Conservation (phyloP, 2,797 vertebrate species). For the Ispidina picta region DNA sequence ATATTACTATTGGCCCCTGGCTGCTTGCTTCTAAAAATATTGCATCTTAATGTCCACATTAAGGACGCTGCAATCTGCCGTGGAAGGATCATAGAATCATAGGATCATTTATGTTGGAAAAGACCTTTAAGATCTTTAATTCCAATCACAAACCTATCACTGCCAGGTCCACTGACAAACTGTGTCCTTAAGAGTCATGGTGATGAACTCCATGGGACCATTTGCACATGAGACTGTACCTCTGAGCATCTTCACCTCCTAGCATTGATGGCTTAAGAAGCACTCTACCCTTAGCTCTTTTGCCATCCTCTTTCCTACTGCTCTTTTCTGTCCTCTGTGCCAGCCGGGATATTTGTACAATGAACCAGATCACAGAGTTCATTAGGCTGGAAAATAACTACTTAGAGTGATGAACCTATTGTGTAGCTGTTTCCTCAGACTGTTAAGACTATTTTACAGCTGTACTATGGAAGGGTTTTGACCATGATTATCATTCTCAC, state of each 20-base stretch:
- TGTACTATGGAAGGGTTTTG: not conserved
- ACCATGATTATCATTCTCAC: not conserved
- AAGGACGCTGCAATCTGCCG: not conserved
- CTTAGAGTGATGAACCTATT: not conserved
- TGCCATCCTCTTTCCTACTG: not conserved
- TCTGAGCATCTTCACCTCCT: not conserved
- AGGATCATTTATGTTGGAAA: not conserved
- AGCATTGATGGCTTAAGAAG: not conserved
- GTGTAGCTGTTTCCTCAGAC: not conserved
- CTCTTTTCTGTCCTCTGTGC: not conserved
- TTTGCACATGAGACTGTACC: not conserved
- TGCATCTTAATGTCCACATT: fast-evolving
- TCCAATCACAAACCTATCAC: not conserved
- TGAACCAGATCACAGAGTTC: not conserved
- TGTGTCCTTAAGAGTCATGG: not conserved
- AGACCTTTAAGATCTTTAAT: not conserved
- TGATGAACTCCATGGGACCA: not conserved
- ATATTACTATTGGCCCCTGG: not conserved
- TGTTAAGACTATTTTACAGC: not conserved
- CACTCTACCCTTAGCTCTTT: not conserved
- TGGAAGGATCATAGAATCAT: not conserved
- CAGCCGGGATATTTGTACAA: not conserved
- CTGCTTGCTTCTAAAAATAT: not conserved
- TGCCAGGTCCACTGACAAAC: not conserved
- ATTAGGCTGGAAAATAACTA: not conserved